Evolutionary conservation across 2,888 invertebrate genomes (phyloP).

Genomic region (Lycocerus yunnanus): DNA sequence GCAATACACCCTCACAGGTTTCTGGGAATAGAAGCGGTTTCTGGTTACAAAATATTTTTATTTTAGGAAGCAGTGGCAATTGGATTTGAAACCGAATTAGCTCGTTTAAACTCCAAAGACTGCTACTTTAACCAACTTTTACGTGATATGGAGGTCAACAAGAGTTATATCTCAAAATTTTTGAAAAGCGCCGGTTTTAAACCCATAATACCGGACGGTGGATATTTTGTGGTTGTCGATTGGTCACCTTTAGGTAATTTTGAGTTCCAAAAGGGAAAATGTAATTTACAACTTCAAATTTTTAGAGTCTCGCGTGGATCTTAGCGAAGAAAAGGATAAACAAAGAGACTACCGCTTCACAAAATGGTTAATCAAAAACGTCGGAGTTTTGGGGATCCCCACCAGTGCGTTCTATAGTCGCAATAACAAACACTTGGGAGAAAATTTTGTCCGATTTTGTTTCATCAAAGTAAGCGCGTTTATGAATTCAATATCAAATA

Average conservation of each 20-base stretch:
- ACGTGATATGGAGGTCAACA: conserved; percentile 73
- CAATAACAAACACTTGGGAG: conserved; percentile 77
- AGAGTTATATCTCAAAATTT: conserved; percentile 78
- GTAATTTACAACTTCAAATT: neutral
- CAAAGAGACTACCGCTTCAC: conserved; percentile 90
- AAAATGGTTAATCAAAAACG: conserved; percentile 92
- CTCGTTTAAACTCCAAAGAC: conserved; percentile 69
- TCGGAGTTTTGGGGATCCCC: conserved; percentile 92
- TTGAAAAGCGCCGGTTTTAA: conserved; percentile 81
- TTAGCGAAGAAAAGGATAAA: conserved; percentile 71
- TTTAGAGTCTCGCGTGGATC: conserved; percentile 68
- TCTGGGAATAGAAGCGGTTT: neutral
- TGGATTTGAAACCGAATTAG: conserved; percentile 84
- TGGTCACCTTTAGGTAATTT: conserved; percentile 73
- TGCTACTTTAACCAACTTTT: conserved; percentile 83
- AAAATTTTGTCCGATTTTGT: conserved; percentile 89
- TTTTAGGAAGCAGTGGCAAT: conserved; percentile 87
- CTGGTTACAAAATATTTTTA: conserved; percentile 6
- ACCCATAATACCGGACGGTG: conserved; percentile 93
- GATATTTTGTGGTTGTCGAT: conserved; percentile 96
- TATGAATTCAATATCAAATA: neutral
- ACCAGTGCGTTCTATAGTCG: conserved; percentile 90
- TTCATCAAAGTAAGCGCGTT: conserved; percentile 80
- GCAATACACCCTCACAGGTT: conserved; percentile 84
- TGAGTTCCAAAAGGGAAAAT: neutral